Evolutionary conservation across 2,797 vertebrate genomes (phyloP), one percentile per base, ranked within the genome.

Genomic region (Danio aesculapii): DNA sequence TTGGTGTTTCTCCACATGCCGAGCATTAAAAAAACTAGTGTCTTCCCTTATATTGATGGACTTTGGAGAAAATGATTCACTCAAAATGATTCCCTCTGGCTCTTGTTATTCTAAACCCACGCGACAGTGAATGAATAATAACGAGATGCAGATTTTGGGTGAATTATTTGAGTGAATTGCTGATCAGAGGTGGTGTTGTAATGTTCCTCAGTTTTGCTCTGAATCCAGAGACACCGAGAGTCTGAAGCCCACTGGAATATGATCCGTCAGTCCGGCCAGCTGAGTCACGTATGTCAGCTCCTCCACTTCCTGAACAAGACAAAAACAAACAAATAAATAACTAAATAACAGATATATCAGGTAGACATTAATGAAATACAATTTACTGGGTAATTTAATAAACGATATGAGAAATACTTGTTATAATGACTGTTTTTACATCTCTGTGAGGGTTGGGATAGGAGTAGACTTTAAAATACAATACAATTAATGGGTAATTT

Each of bases 211-310:
- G 49, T 44, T 41, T 70, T 9, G 11, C n/a, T 89, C 87, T 0
- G 88, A 74, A 61, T 91, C 87, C 87, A 93, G 87, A 0, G 69
- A 85, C 59, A 95, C 88, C 47, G 90, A 90, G 55, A 96, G 87
- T 82, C 92, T 93, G 84, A 96, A 86, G 62, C 92, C 92, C 39
- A 96, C 92, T 10, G 95, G 95, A 76, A 96, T 90, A 66, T 96
- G 95, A 87, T 96, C 95, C 0, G 94, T 95, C 55, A 96, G 90
- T 30, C 94, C 94, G 44, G 95, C 95, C 83, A 96, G 88, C 83
- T 94, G 93, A 0, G 94, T 95, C 68, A 96, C 91, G 58, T 93
- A 95, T 11, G 92, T 93, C 79, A 94, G 88, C 84, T 94, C 93
- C 81, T 95, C 95, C 41, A 95, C 84, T 75, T 93, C 94, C 95